Evolutionary conservation across 2,113 vertebrate genomes (phyloP).

Genomic region (Phylloscopus trochiloides): DNA sequence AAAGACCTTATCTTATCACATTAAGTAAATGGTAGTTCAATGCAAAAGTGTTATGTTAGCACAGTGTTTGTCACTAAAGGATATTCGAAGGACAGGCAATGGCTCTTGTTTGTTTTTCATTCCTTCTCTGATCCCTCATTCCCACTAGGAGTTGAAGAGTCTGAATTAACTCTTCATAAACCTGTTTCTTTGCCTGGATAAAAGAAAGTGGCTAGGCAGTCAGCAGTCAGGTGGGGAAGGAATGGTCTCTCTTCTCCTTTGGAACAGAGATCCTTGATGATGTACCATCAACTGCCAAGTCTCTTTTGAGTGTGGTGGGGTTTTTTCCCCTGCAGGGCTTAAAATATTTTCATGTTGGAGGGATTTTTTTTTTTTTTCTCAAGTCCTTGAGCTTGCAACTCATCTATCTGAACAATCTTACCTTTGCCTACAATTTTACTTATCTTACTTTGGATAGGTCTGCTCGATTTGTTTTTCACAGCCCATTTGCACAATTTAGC

Average conservation of each 20-base stretch:
- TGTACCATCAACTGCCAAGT: background rate
- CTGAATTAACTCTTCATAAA: background rate
- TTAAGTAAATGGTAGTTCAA: background rate
- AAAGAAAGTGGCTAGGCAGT: background rate
- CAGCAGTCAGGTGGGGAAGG: background rate
- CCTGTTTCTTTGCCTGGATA: background rate
- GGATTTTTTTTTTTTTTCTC: background rate
- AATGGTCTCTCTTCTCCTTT: background rate
- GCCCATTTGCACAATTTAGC: background rate
- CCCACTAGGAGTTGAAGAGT: background rate
- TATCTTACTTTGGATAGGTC: background rate
- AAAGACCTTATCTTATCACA: background rate
- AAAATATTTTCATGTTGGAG: background rate
- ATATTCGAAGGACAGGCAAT: background rate
- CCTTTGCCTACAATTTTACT: background rate
- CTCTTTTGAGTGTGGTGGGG: background rate
- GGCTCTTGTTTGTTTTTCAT: background rate
- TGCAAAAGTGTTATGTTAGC: background rate
- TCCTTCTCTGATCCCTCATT: background rate
- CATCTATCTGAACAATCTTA: background rate
- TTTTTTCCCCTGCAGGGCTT: background rate
- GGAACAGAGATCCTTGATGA: background rate
- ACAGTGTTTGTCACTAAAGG: background rate
- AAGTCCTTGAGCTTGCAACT: background rate
- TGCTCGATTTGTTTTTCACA: background rate